Base-by-base conservation (phyloP, 2,888 invertebrate genomes). In the Drosophila setosimentum region DNA sequence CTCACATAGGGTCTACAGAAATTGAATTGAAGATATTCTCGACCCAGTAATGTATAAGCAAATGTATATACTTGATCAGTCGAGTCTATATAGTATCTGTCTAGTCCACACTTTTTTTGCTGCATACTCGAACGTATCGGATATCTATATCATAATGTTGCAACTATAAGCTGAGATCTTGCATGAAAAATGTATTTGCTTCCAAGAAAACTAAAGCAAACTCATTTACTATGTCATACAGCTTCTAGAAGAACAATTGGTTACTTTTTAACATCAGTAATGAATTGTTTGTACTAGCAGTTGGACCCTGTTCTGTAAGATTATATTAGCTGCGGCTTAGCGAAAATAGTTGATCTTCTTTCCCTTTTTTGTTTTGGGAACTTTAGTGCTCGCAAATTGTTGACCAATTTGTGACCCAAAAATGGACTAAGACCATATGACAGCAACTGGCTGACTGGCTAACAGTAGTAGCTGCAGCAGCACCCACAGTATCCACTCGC, bases 361-460 rank as follows among this genome's bases (percentile, higher is more conserved):
- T 18, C 6, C 3, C 24, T 27, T 49, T n/a, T 11, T 45, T 40
- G n/a, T n/a, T 67, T 54, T 42, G 54, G 37, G 45, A 62, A 35
- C 4, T 53, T n/a, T 35, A 21, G 21, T 60, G 63, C 54, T 61
- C 58, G 62, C 75, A 78, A 75, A 76, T 79, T 78, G 76, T 63
- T 79, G 61, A 67, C 63, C 80, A 78, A 78, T 79, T 78, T 72
- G 54, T 72, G 76, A 72, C 64, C 78, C 72, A 63, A 72, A 79
- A 78, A 68, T 66, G 76, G 68, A 62, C 51, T 67, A 69, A 79
- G 64, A 69, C 68, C 73, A 79, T 78, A 78, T 66, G 78, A 76
- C 69, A 78, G 72, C 54, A 65, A 32, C 54, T 30, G 55, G 42
- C n/a, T n/a, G 49, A 16, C 48, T 13, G 42, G 45, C 24, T 65